Evolutionary conservation across 2,888 invertebrate genomes (phyloP), one percentile per base, ranked within the genome.

Genomic region (Cheilosia grossa): DNA sequence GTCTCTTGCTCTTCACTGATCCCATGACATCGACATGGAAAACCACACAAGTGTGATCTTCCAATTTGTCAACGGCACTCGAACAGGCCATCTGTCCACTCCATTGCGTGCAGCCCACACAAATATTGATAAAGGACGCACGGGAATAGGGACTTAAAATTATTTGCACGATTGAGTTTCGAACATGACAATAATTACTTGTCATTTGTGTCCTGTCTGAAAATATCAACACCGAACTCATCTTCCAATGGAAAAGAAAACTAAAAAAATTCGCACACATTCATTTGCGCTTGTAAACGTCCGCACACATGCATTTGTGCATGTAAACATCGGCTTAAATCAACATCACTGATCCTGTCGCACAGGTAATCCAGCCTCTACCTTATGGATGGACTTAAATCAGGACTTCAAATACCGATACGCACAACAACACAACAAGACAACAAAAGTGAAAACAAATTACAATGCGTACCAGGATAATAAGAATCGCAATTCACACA

Each of bases 121-220:
- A 82, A 82, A 77, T 59, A 82, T 59, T 59, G 30, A 66, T 77
- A 37, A 72, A 70, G 63, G 56, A 56, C 70, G 54, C 4, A 64
- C 2, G 17, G 42, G 69, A 70, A 72, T 40, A 56, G 66, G 66
- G 64, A 78, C 70, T 59, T 70, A n/a, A 51, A 77, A 82, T 82
- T 78, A 82, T 82, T 66, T 82, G 82, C 82, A 72, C 82, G 82
- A 82, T 82, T 82, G 82, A 82, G 13, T 78, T 66, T 53, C 33
- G 33, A 81, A 58, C 66, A 74, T 27, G n/a, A 44, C 2, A 64
- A 66, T 59, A 30, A 30, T 30, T 59, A 67, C 59, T 54, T 47
- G 44, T 44, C 21, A 37, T 10, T 37, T n/a, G 15, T 44, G 13
- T 49, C 13, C 19, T 56, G 64, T 80, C 51, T 59, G n/a, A 30